A percentile compares a stretch with the other conserved stretches of the same genome.
phyloP scores from a whole-genome alignment of 2,113 vertebrate genomes.

The Catagonus wagneri region DNA sequence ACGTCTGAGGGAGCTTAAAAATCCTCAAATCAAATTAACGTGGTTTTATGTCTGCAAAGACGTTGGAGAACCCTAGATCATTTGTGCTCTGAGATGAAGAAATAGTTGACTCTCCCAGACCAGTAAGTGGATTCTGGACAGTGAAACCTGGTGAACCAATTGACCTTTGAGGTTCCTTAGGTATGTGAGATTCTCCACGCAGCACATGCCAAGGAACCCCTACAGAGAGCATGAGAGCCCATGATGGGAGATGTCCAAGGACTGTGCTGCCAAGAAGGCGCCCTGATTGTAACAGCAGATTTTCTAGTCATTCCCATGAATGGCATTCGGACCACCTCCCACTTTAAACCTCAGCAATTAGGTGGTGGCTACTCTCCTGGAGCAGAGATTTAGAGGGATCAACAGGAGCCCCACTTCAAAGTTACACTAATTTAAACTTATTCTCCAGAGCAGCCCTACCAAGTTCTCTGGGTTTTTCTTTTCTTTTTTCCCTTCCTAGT shows the following conservation, averaged over 20 bases:
- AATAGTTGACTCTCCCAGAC: conserved; percentile 48
- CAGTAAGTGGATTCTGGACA: conserved; percentile 13
- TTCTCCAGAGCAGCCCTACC: conserved; percentile 77
- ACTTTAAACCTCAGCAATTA: conserved; percentile 55
- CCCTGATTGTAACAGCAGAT: not conserved
- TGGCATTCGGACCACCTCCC: not conserved
- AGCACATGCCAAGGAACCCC: not conserved
- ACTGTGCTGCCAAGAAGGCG: not conserved
- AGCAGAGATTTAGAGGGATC: conserved; percentile 74
- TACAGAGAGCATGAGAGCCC: not conserved
- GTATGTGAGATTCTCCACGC: not conserved
- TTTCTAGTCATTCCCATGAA: conserved; percentile 2
- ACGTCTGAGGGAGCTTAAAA: conserved; percentile 23
- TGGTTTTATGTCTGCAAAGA: conserved; percentile 24
- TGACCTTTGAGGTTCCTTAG: not conserved
- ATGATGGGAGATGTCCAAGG: not conserved
- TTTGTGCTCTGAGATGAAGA: conserved; percentile 26
- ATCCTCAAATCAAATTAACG: conserved; percentile 31
- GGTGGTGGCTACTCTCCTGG: conserved; percentile 37
- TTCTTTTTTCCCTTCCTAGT: not conserved
- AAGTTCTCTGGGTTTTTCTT: conserved; percentile 63
- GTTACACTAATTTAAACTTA: conserved; percentile 78
- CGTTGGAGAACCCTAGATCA: not conserved
- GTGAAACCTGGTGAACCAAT: not conserved
- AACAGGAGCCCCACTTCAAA: conserved; percentile 75